These are phyloP conservation scores for Dryobotodes eremita DNA, from an alignment of 2,888 invertebrate species.

Conservation along the genomic window DNA sequence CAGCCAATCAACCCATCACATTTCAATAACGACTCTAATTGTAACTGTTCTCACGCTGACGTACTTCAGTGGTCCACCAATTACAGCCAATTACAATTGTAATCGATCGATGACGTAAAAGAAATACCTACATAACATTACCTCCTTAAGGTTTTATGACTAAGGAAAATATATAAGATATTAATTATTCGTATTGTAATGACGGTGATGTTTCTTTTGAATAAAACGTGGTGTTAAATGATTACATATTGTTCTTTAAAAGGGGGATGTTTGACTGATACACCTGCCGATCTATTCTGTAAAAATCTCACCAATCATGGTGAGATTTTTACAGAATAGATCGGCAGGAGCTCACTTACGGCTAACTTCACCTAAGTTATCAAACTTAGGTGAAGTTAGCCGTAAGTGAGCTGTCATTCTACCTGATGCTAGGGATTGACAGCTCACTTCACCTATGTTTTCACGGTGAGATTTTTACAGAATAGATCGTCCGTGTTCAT, in stretches of 20 bases:
- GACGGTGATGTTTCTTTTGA: conserved; percentile 26
- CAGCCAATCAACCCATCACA: conserved; percentile 34
- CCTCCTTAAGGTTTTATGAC: conserved; percentile 44
- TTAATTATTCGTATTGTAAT: conserved; percentile 46
- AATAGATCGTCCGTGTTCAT: too few relatives aligned
- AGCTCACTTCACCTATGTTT: too few relatives aligned
- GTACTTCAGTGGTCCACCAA: conserved; percentile 59
- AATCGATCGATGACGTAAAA: conserved; percentile 79
- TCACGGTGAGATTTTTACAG: too few relatives aligned
- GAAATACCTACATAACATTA: conserved; percentile 60
- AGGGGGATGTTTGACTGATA: background rate
- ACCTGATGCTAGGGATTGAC: too few relatives aligned
- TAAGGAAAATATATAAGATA: conserved; percentile 53
- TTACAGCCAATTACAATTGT: conserved; percentile 79
- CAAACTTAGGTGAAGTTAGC: too few relatives aligned
- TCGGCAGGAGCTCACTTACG: too few relatives aligned
- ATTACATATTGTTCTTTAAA: conserved; percentile 23
- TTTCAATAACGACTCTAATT: conserved; percentile 64
- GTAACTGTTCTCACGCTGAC: conserved; percentile 73
- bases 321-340: too few relatives aligned
- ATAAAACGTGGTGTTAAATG: conserved; percentile 16
- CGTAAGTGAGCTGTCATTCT: too few relatives aligned
- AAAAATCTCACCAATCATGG: too few relatives aligned
- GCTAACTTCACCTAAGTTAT: too few relatives aligned
- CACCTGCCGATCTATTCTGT: too few relatives aligned